Conservation (phyloP, 2,113 vertebrate genomes). For the Phainopepla nitens region DNA sequence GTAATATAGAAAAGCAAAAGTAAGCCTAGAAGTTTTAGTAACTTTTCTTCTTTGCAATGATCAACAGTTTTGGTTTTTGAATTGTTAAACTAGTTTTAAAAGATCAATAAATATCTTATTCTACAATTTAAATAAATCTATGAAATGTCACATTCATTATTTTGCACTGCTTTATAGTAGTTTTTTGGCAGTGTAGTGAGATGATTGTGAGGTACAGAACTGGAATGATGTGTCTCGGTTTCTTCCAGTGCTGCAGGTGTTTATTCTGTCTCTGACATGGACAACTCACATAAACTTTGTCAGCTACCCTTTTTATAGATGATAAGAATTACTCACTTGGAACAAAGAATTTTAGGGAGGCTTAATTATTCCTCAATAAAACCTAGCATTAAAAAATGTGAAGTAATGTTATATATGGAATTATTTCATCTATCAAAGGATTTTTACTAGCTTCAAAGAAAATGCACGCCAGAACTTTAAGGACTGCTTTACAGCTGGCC, state of each 20-base stretch:
- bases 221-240: neutral
- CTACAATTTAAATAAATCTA: neutral
- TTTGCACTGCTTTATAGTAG: neutral
- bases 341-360: neutral
- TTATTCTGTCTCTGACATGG: neutral
- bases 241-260: neutral
- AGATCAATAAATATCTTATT: neutral
- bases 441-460: neutral
- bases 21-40: neutral
- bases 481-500: neutral
- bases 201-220: neutral
- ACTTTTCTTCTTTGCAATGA: neutral
- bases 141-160: neutral
- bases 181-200: neutral
- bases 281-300: neutral
- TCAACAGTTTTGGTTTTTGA: neutral
- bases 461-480: neutral
- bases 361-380: neutral
- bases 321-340: neutral
- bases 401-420: neutral
- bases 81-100: neutral
- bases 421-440: neutral
- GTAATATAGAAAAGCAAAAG: conserved; percentile 24
- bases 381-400: neutral
- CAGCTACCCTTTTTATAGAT: neutral